Evolutionary conservation across 2,113 vertebrate species (phyloP).

Genomic region (Asarcornis scutulata): DNA sequence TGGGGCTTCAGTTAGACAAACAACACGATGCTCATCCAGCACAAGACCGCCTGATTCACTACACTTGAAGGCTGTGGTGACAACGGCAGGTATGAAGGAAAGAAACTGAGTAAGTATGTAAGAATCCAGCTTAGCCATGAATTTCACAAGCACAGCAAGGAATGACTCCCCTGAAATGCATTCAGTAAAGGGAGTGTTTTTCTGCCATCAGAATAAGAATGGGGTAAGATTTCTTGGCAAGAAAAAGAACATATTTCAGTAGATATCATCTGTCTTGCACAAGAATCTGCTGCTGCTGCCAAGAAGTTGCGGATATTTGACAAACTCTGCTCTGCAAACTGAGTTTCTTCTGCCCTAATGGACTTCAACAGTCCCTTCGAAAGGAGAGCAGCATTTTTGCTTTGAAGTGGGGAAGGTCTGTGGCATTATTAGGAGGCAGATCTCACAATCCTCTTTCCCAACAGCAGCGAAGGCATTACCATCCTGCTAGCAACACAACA

Average conservation of each 20-base stretch:
- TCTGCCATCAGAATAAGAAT: constrained; percentile 50
- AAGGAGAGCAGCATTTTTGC: neutral
- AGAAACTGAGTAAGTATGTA: constrained; percentile 18
- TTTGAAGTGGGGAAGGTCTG: constrained; percentile 15
- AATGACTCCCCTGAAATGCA: constrained; percentile 34
- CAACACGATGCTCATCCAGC: neutral
- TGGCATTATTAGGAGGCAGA: neutral
- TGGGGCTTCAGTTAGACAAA: constrained; percentile 2
- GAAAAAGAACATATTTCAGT: constrained; percentile 65
- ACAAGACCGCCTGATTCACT: neutral
- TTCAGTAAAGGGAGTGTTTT: constrained; percentile 45
- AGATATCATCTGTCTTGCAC: constrained; percentile 72
- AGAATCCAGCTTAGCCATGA: constrained; percentile 44
- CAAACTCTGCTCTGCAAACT: constrained; percentile 48
- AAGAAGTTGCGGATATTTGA: constrained; percentile 59
- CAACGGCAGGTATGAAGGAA: constrained; percentile 44
- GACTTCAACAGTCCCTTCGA: constrained; percentile 15
- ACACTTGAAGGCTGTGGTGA: constrained; percentile 17
- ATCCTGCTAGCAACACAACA: neutral
- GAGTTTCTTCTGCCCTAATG: constrained; percentile 34
- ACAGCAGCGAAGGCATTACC: neutral
- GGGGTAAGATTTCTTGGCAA: constrained; percentile 68
- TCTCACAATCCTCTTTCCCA: neutral
- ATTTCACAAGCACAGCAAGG: constrained; percentile 58
- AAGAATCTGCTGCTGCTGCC: constrained; percentile 64